Base-by-base conservation (phyloP, 2,797 vertebrate genomes). In the Pangasius macronema region DNA sequence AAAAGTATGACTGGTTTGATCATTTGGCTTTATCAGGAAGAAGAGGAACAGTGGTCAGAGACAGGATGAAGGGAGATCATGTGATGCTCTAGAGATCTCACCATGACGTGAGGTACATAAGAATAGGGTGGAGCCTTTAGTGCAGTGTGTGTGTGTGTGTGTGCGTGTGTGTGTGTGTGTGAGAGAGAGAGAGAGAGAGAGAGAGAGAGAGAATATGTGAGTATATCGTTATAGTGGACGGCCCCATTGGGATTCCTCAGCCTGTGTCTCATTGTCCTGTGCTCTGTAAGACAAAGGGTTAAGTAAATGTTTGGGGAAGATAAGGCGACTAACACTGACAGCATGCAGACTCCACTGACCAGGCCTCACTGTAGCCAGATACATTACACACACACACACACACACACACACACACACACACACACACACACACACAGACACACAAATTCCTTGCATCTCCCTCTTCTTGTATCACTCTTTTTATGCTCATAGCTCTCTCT, bases 241-340 rank as follows among this genome's bases (percentile, higher is more conserved):
- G 86, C 87, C 88, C 86, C 88, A 72, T 90, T 94, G 92, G 91
- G 93, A 93, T 95, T 95, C 94, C 85, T 91, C 36, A 87, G 93
- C 91, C 85, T 84, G 87, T 88, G 87, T 85, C 93, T 95, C 92
- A 96, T 96, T 96, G 95, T 96, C 96, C 93, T 91, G 91, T 80
- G 89, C 91, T 90, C 95, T 94, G 94, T 94, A 95, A 96, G 96
- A 97, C 94, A 96, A 96, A 96, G 96, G 96, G 96, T 96, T 96
- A 97, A 97, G 95, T 95, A 96, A 96, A 97, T 95, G 94, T 96
- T 96, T 96, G 95, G 95, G 94, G 93, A 96, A 96, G 97, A 97
- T 95, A 96, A 97, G 95, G 93, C 93, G 96, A 93, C 93, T 94
- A 95, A 95, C 92, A 89, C 93, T 96, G 96, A 96, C 96, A 97